Percentiles rank a stretch among this genome's conserved stretches.
These are phyloP conservation scores for Decapterus maruadsi DNA, from an alignment of 2,797 vertebrate species.

Conservation along the genomic window DNA sequence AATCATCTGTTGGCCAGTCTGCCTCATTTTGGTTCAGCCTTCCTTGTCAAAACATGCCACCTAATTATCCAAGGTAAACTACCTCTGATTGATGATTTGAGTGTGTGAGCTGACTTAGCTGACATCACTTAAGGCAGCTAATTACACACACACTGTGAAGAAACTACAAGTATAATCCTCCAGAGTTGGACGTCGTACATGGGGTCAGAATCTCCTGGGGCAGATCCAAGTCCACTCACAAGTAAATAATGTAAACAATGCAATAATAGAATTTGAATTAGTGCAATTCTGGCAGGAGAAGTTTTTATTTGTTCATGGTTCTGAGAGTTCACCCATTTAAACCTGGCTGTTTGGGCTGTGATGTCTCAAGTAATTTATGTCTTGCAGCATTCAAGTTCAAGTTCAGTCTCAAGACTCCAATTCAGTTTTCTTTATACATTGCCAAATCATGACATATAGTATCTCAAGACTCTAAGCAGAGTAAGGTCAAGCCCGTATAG, in stretches of 20 bases:
- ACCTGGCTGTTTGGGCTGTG: neutral
- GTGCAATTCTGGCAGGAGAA: neutral
- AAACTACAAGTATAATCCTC: too few species aligned
- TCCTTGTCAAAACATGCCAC: neutral
- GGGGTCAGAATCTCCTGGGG: too few species aligned
- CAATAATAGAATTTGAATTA: neutral
- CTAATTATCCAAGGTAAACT: too few species aligned
- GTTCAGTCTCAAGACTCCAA: neutral
- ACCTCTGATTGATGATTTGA: too few species aligned
- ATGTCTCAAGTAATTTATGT: slow-evolving; percentile 5
- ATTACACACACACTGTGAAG: neutral
- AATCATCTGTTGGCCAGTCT: too few species aligned
- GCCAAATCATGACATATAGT: neutral
- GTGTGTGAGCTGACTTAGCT: neutral
- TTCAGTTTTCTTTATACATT: neutral
- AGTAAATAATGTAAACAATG: neutral
- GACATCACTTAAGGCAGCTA: neutral
- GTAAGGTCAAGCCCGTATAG: neutral
- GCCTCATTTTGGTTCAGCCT: neutral
- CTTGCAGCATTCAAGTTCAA: neutral
- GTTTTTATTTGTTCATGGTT: neutral
- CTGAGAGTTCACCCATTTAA: neutral
- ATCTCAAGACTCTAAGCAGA: neutral
- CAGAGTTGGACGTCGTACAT: neutral
- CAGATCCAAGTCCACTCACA: neutral